These are phyloP conservation scores for Quadroppia sp. DNA, from an alignment of 2,888 invertebrate species.

Conservation along the genomic window DNA sequence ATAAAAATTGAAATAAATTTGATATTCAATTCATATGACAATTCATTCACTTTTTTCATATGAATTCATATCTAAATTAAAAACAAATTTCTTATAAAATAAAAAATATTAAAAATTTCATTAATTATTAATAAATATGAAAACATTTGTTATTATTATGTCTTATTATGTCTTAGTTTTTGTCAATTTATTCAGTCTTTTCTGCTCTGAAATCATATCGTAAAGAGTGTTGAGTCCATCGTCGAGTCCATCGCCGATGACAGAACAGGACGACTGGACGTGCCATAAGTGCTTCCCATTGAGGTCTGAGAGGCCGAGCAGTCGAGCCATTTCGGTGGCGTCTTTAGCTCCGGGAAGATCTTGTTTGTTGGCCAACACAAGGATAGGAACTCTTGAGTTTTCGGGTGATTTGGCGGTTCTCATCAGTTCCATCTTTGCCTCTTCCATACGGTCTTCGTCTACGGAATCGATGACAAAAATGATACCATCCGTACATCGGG, in stretches of 20 bases:
- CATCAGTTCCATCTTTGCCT: constrained; percentile 93
- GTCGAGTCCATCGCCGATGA: constrained; percentile 92
- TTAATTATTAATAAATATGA: too few relatives aligned
- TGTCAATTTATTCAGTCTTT: constrained; percentile 72
- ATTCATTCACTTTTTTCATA: too few relatives aligned
- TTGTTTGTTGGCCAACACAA: constrained; percentile 94
- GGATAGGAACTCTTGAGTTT: constrained; percentile 78
- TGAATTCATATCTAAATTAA: too few relatives aligned
- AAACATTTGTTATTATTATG: too few relatives aligned
- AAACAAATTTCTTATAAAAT: too few relatives aligned
- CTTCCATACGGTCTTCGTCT: constrained; percentile 90
- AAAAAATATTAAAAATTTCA: too few relatives aligned
- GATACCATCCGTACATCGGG: constrained; percentile 91
- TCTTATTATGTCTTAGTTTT: too few relatives aligned
- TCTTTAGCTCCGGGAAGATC: constrained; percentile 79
- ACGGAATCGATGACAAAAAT: constrained; percentile 94
- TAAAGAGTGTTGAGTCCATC: constrained; percentile 90
- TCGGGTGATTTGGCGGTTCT: constrained; percentile 87
- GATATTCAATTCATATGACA: too few relatives aligned
- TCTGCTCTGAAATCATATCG: constrained; percentile 88
- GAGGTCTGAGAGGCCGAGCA: constrained; percentile 78
- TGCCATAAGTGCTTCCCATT: constrained; percentile 69
- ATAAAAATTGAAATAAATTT: too few relatives aligned
- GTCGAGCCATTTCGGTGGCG: constrained; percentile 74
- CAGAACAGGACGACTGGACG: constrained; percentile 92